phyloP scores from a whole-genome alignment of 2,888 invertebrate genomes.

The Drosophila multiciliata region DNA sequence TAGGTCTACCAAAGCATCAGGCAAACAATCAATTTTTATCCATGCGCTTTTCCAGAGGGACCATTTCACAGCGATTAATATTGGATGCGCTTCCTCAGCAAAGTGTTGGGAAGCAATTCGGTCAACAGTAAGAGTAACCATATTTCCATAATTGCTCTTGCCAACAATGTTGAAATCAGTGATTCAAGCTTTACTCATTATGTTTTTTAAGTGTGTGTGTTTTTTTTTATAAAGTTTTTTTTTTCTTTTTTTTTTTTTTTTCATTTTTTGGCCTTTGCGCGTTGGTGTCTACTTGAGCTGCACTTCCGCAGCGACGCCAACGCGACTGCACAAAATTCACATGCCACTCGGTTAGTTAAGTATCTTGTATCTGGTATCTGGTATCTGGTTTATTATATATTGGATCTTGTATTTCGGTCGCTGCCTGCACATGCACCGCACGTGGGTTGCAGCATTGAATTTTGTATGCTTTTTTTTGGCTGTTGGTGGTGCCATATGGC shows the following conservation, averaged over 20 bases:
- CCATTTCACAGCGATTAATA: neutral
- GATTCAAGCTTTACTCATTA: slow-evolving; percentile 23
- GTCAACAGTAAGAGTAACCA: slow-evolving; percentile 1
- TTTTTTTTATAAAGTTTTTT: neutral
- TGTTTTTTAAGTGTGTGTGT: neutral
- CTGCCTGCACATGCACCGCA: slow-evolving; percentile 46
- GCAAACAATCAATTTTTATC: neutral
- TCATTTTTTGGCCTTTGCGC: slow-evolving; percentile 9
- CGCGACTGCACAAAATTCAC: slow-evolving; percentile 45
- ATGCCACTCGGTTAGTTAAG: slow-evolving; percentile 41
- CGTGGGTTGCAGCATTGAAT: slow-evolving; percentile 45
- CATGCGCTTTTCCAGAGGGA: neutral
- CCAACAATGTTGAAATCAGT: slow-evolving; percentile 41
- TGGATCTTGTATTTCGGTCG: slow-evolving; percentile 29
- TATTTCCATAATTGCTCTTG: slow-evolving; percentile 51
- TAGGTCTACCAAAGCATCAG: neutral
- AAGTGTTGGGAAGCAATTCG: neutral
- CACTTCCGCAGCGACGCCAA: slow-evolving; percentile 69
- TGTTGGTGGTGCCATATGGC: slow-evolving; percentile 62
- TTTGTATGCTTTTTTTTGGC: neutral
- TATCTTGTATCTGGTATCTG: slow-evolving; percentile 20
- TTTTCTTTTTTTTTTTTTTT: neutral
- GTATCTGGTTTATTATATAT: slow-evolving; percentile 1
- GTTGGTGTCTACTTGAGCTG: slow-evolving; percentile 40
- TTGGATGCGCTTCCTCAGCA: neutral